phyloP scores from a whole-genome alignment of 2,113 vertebrate species.

The Oryzias curvinotus region DNA sequence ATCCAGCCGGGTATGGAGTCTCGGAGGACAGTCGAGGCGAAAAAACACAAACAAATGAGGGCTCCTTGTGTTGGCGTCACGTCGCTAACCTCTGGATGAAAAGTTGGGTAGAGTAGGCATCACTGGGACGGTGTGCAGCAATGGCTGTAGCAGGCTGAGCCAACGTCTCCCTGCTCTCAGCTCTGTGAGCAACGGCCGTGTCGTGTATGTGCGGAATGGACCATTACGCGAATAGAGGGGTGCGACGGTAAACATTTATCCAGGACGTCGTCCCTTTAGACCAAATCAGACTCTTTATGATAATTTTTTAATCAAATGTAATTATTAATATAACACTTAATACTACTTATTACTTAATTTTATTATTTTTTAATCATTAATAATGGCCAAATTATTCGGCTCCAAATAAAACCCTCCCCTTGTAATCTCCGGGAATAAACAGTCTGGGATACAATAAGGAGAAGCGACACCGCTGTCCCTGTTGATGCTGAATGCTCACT shows the following conservation, averaged over 20 bases:
- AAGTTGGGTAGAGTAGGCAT: constrained; percentile 60
- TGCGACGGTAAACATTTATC: neutral
- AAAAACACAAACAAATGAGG: neutral
- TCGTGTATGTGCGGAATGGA: constrained; percentile 73
- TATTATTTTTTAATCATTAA: too few species aligned
- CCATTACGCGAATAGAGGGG: constrained; percentile 66
- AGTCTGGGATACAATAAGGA: constrained; percentile 65
- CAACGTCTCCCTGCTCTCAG: constrained; percentile 62
- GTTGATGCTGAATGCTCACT: constrained; percentile 69
- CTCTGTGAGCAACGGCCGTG: constrained; percentile 71
- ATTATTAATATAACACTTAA: fast-evolving
- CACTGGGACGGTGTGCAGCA: constrained; percentile 57
- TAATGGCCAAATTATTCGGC: neutral
- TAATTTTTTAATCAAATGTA: neutral
- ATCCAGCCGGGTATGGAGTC: constrained; percentile 40
- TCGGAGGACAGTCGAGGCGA: constrained; percentile 31
- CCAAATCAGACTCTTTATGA: fast-evolving
- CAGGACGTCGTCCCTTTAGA: neutral
- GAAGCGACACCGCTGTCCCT: constrained; percentile 67
- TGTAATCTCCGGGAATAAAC: constrained; percentile 39
- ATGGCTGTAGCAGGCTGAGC: constrained; percentile 70
- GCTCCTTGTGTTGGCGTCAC: constrained; percentile 18
- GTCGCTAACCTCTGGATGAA: constrained; percentile 61
- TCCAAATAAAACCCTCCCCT: neutral
- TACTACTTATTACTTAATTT: fast-evolving